A percentile compares a stretch with the other conserved stretches of the same genome.
Conservation (phyloP, 1,140 invertebrate genomes). For the Zelostemma sp. region DNA sequence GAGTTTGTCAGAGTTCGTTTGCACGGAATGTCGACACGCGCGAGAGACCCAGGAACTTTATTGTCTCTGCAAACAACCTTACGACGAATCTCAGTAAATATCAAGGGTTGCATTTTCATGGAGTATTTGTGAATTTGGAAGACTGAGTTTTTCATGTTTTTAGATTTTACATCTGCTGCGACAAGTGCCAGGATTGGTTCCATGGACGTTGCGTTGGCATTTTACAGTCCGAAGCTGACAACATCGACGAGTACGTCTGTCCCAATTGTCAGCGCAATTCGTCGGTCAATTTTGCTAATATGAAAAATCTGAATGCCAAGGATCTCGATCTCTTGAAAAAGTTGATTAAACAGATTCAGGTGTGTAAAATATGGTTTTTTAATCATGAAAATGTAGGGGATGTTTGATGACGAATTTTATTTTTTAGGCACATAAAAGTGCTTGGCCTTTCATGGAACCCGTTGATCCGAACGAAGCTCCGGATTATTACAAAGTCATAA, state of each 20-base stretch:
- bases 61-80: conserved; percentile 95
- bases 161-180: conserved; percentile 97
- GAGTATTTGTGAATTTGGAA: background rate
- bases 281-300: conserved; percentile 89
- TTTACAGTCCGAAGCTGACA: conserved; percentile 92
- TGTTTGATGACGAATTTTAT: conserved; percentile 12
- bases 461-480: conserved; percentile 95
- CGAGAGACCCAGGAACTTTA: conserved; percentile 93
- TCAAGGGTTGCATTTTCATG: conserved; percentile 3
- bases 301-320: conserved; percentile 85
- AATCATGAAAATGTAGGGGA: conserved; percentile 1
- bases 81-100: conserved; percentile 96
- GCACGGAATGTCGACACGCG: conserved; percentile 87
- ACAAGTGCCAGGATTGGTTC: conserved; percentile 99
- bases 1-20: conserved; percentile 90
- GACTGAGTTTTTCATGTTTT: conserved; percentile 26
- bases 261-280: conserved; percentile 93
- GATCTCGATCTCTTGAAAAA: conserved; percentile 88
- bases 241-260: conserved; percentile 96
- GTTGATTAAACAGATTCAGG: conserved; percentile 92
- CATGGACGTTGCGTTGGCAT: conserved; percentile 98
- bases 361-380: conserved; percentile 56
- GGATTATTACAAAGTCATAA: conserved; percentile 97
- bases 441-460: conserved; percentile 97
- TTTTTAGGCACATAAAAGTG: conserved; percentile 86